phyloP scores from a whole-genome alignment of 2,888 invertebrate genomes.

The Volucella inflata region DNA sequence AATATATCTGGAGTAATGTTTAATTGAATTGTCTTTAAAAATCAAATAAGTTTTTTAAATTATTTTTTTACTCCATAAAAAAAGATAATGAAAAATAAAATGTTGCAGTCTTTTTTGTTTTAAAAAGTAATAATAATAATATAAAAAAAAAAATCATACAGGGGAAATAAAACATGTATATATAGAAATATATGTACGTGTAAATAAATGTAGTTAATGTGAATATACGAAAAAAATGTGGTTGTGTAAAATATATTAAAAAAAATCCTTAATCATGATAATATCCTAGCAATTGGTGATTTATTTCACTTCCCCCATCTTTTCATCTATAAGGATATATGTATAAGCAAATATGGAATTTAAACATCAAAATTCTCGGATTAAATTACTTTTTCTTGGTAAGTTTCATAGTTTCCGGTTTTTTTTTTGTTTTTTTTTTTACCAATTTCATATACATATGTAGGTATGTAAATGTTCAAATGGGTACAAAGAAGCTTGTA shows the following conservation, averaged over 20 bases:
- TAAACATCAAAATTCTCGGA: slow-evolving; percentile 72
- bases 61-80: neutral
- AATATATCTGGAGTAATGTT: slow-evolving; percentile 52
- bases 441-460: too few relatives aligned
- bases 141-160: slow-evolving; percentile 24
- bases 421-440: too few relatives aligned
- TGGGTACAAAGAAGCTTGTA: too few relatives aligned
- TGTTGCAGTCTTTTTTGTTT: neutral
- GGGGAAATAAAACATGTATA: slow-evolving; percentile 39
- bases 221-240: slow-evolving; percentile 40
- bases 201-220: slow-evolving; percentile 41
- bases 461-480: too few relatives aligned
- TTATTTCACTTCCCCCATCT: slow-evolving; percentile 45
- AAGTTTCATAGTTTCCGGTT: slow-evolving; percentile 29
- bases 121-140: neutral
- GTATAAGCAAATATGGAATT: slow-evolving; percentile 68
- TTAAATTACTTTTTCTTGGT: slow-evolving; percentile 68
- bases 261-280: slow-evolving; percentile 63
- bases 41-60: slow-evolving; percentile 24
- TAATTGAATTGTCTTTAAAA: slow-evolving; percentile 44
- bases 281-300: slow-evolving; percentile 68
- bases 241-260: slow-evolving; percentile 60
- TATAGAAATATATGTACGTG: slow-evolving; percentile 27
- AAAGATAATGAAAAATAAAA: neutral
- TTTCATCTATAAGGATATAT: slow-evolving; percentile 60